Evolutionary conservation across 92 coral and sea anemone genomes (phyloP).

Genomic region (Diadumene lineata): DNA sequence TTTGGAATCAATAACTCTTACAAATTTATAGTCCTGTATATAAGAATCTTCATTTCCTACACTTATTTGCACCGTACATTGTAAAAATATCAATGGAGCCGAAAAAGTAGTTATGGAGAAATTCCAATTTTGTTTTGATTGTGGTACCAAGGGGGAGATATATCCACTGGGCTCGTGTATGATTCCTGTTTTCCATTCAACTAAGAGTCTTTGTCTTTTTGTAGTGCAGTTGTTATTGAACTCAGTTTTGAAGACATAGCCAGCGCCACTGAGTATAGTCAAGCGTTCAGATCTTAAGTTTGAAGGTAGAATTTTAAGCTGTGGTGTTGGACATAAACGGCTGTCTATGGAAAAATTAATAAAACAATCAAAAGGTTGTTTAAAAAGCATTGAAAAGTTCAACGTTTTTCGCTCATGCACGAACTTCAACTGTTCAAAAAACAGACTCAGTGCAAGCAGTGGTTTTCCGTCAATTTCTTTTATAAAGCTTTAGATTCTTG

Average conservation of each 20-base stretch:
- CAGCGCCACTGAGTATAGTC: slow-evolving; percentile 12
- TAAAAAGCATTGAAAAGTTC: too few species aligned
- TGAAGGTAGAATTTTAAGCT: slow-evolving; percentile 13
- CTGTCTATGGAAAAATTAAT: slow-evolving; percentile 2
- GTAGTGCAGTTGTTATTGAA: slow-evolving; percentile 4
- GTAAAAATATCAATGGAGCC: background rate
- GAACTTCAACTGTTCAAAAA: too few species aligned
- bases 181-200: slow-evolving; percentile 23
- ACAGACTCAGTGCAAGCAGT: too few species aligned
- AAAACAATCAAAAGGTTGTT: background rate
- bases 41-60: slow-evolving; percentile 10
- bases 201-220: slow-evolving; percentile 3
- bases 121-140: background rate
- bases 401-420: too few species aligned
- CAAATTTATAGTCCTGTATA: slow-evolving; percentile 19
- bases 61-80: slow-evolving; percentile 12
- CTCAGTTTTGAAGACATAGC: background rate
- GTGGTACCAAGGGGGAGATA: slow-evolving; percentile 11
- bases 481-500: too few species aligned
- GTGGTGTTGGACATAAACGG: slow-evolving; percentile 15
- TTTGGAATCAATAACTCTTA: slow-evolving; percentile 33
- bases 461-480: too few species aligned
- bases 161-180: slow-evolving; percentile 1
- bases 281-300: slow-evolving; percentile 6
- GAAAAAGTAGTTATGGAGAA: background rate